phyloP scores from a whole-genome alignment of 2,888 invertebrate genomes.

The Habrosyne pyritoides region DNA sequence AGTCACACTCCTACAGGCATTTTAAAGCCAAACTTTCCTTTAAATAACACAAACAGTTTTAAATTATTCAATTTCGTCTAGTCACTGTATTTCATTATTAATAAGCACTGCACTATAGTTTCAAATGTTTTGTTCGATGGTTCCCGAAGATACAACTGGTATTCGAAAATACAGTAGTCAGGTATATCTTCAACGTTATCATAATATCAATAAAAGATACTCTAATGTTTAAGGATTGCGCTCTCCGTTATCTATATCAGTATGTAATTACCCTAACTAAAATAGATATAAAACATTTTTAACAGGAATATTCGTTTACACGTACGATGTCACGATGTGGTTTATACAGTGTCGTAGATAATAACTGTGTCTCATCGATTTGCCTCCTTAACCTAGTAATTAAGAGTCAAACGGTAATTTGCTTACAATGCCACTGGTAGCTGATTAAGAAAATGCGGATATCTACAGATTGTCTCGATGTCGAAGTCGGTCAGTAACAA shows the following conservation, averaged over 20 bases:
- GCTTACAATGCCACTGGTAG: neutral
- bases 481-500: neutral
- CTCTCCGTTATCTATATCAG: conserved; percentile 53
- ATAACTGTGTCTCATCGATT: neutral
- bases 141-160: conserved; percentile 40
- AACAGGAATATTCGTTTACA: neutral
- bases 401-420: neutral
- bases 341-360: neutral
- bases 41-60: neutral
- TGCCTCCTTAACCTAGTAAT: neutral
- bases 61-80: neutral
- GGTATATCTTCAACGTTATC: conserved; percentile 64
- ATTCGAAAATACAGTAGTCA: conserved; percentile 46
- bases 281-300: conserved; percentile 29
- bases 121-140: neutral
- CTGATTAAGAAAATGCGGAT: neutral
- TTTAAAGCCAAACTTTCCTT: neutral
- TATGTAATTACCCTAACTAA: conserved; percentile 44
- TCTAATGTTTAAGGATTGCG: conserved; percentile 62
- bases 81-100: neutral
- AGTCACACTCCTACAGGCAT: neutral
- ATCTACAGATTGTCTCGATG: neutral
- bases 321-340: neutral
- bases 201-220: conserved; percentile 76
- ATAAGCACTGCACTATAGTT: neutral